Percentiles rank a stretch among this genome's conserved stretches.
These are phyloP conservation scores for Gracilinanus agilis DNA, from an alignment of 2,113 vertebrate genomes.

Conservation along the genomic window DNA sequence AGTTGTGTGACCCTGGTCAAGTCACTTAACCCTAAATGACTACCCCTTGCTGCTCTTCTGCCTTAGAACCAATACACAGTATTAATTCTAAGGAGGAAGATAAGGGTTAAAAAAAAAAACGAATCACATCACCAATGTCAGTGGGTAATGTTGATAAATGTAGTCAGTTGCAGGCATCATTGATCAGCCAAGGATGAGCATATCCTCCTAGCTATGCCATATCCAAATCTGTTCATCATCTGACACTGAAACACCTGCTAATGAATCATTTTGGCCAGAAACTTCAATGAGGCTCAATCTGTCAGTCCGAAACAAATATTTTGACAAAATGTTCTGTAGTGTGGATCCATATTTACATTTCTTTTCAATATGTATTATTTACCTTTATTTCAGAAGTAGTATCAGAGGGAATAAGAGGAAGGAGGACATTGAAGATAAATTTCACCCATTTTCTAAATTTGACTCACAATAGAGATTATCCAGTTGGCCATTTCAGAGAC, in stretches of 20 bases:
- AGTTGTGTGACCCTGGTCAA: too few species aligned
- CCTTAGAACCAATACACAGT: too few species aligned
- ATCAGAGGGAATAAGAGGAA: not conserved
- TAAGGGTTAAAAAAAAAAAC: too few species aligned
- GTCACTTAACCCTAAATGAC: too few species aligned
- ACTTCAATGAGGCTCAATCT: not conserved
- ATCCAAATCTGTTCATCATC: not conserved
- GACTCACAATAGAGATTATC: not conserved
- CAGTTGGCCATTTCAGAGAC: not conserved
- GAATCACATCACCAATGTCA: not conserved
- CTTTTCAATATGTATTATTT: not conserved
- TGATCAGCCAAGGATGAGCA: not conserved
- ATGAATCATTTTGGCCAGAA: constrained; percentile 8
- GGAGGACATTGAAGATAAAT: not conserved
- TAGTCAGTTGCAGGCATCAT: not conserved
- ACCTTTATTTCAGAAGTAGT: not conserved
- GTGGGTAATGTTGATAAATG: not conserved
- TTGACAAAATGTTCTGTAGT: not conserved
- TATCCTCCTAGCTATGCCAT: not conserved
- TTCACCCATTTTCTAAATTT: not conserved
- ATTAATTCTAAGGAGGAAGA: too few species aligned
- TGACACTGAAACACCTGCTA: not conserved
- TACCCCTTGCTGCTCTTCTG: too few species aligned
- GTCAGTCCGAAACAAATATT: not conserved
- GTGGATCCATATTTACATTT: not conserved